Conservation (phyloP, 1,140 invertebrate species). For the Euglossa dilemma region DNA sequence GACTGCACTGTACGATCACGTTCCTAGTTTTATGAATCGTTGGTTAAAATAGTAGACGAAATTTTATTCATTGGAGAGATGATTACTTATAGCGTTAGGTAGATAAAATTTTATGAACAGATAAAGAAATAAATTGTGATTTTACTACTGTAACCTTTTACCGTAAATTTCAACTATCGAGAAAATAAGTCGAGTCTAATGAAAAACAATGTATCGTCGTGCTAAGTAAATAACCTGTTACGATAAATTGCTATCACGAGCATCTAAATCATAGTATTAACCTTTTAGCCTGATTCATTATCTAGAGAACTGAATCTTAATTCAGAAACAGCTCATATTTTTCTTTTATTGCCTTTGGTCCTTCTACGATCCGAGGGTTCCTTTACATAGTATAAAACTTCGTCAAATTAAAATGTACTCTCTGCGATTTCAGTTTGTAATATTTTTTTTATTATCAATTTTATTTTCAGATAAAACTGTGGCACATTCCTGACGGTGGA, state of each 20-base stretch:
- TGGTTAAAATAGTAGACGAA: slow-evolving; percentile 1
- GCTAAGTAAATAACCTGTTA: background rate
- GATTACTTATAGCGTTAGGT: background rate
- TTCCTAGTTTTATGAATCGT: background rate
- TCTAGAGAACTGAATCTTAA: background rate
- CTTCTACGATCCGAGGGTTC: too few relatives aligned
- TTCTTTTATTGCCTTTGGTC: background rate
- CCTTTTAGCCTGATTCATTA: background rate
- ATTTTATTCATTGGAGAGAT: background rate
- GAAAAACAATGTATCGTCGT: background rate
- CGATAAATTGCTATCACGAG: background rate
- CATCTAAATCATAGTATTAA: background rate
- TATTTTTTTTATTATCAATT: background rate
- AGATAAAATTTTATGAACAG: background rate
- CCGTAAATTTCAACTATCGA: background rate
- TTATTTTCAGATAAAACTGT: slow-evolving; percentile 88
- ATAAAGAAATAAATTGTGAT: background rate
- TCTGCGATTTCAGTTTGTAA: too few relatives aligned
- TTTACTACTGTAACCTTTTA: background rate
- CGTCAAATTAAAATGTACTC: too few relatives aligned
- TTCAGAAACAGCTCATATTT: too few relatives aligned
- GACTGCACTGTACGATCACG: slow-evolving; percentile 90
- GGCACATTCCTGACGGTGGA: slow-evolving; percentile 96
- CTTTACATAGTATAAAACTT: too few relatives aligned
- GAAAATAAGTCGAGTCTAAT: background rate